Percentiles rank a stretch among this genome's conserved stretches.
Evolutionary conservation across 2,797 vertebrate genomes (phyloP).

Genomic region (Poecile montanus): DNA sequence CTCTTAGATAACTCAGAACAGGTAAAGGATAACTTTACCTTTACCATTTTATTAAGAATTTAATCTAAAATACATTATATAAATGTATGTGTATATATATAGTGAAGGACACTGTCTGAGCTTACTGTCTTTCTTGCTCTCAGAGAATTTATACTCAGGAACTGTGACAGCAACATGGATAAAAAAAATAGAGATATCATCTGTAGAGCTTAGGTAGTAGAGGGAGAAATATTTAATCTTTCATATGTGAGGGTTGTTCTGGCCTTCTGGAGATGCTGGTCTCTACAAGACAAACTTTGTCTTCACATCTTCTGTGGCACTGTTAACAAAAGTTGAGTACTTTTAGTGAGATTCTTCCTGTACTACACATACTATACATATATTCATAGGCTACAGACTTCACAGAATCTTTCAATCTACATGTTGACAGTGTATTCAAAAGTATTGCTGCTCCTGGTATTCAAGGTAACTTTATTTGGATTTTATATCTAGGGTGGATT

Average conservation of each 20-base stretch:
- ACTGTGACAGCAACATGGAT: not conserved
- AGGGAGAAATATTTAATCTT: not conserved
- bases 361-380: not conserved
- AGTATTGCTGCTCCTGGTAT: not conserved
- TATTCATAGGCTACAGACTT: not conserved
- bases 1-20: too few species aligned
- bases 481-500: not conserved
- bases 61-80: not conserved
- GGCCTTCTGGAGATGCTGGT: not conserved
- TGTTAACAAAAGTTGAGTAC: not conserved
- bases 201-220: not conserved
- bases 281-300: not conserved
- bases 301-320: not conserved
- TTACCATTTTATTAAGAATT: not conserved
- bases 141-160: not conserved
- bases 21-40: not conserved
- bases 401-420: not conserved
- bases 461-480: not conserved
- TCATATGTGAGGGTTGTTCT: not conserved
- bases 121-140: not conserved
- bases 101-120: not conserved
- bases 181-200: not conserved
- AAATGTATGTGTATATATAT: not conserved
- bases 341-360: not conserved
- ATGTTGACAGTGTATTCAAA: not conserved